phyloP scores from a whole-genome alignment of 2,888 invertebrate species.

The Uloborus plumipes region DNA sequence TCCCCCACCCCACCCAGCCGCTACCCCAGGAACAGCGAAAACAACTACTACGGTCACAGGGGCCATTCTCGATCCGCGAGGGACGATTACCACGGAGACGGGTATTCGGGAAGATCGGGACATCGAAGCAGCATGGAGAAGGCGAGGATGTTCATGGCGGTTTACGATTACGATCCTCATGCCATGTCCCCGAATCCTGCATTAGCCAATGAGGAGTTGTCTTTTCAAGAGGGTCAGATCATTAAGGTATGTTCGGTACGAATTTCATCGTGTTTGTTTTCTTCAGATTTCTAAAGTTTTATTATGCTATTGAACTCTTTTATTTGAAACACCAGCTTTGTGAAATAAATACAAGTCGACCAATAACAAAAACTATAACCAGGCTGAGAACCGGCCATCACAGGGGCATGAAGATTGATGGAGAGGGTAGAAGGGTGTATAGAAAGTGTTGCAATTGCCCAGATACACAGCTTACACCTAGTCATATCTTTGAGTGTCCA shows the following conservation, averaged over 20 bases:
- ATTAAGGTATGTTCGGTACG: slow-evolving; percentile 83
- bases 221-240: slow-evolving; percentile 96
- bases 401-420: no score
- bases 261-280: no score
- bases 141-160: slow-evolving; percentile 82
- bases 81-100: slow-evolving; percentile 49
- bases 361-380: no score
- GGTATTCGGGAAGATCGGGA: slow-evolving; percentile 24
- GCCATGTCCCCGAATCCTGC: slow-evolving; percentile 99
- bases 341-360: no score
- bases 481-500: no score
- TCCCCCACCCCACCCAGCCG: slow-evolving; percentile 36
- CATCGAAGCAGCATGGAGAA: slow-evolving; percentile 60
- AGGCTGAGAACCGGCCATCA: no score
- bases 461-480: no score
- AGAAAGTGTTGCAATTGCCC: no score
- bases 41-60: slow-evolving; percentile 45
- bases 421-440: no score
- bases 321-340: no score
- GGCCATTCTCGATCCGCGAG: slow-evolving; percentile 31
- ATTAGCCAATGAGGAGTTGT: slow-evolving; percentile 95
- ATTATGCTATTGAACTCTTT: no score
- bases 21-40: slow-evolving; percentile 23
- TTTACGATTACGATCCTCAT: slow-evolving; percentile 97
- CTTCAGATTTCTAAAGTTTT: no score